Base-by-base conservation (phyloP, 2,797 vertebrate genomes). In the Buphagus erythrorhynchus region DNA sequence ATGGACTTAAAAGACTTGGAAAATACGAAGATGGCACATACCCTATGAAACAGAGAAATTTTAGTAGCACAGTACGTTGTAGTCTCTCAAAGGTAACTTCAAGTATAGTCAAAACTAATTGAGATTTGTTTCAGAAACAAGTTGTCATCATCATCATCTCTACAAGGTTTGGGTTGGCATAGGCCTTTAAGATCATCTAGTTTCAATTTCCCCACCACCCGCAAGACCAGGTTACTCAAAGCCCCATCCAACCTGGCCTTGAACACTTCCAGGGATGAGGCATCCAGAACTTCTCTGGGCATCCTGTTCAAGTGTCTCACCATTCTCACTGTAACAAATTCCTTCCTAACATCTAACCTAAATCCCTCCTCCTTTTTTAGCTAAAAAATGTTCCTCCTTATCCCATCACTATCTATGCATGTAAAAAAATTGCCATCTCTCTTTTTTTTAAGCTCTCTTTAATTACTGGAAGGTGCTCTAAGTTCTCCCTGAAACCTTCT, bases 241-340 rank as follows among this genome's bases (percentile, higher is more conserved):
- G 17, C 10, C 25, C 25, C 17, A 43, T 28, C 22, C 62, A 36
- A 1, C 17, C 16, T 16, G 43, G 49, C 38, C 38, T 51, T 45
- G 58, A 65, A 71, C 9, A 40, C n/a, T 71, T 45, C 29, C 25
- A 77, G 15, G 25, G 29, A 35, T 46, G 38, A 55, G 20, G 29
- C 45, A 77, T 19, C 57, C 33, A 31, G 43, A 83, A 12, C 13
- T 45, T 83, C 38, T 35, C 38, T 35, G 29, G 21, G 25, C 20
- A 51, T 33, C 20, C 57, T 63, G 10, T 57, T 83, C n/a, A 16
- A 51, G 28, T 1, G 0, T 63, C 28, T 63, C 42, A 45, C 11
- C 29, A 38, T 1, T 2, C 16, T 43, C 36, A 43, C 5, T 2
- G 0, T 51, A 45, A 63, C 15, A 11, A 48, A 63, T 31, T 76